Evolutionary conservation across 1,140 invertebrate genomes (phyloP), one percentile per base, ranked within the genome.

Genomic region (Drosophila mayri): DNA sequence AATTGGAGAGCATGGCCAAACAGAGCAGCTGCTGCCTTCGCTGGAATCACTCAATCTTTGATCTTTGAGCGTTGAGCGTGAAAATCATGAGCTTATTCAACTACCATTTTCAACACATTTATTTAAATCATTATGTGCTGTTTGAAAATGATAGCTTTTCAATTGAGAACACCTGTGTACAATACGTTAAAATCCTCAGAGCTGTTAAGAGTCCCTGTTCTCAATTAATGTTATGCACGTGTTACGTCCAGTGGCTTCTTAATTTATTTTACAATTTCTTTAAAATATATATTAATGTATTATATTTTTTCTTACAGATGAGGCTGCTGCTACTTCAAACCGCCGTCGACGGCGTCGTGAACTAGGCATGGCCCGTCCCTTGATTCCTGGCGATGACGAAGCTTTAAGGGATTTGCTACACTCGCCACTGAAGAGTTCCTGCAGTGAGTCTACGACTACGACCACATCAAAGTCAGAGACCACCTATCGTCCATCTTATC

Each of bases 341-440:
- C 88, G 93, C 46, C 78, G 93, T 10, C 86, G 93, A 20, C 86
- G 93, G 18, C 90, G 93, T 60, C 93, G 93, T 16, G 93, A 92
- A 50, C 57, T 92, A 59, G 91, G 91, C 30, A 80, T 92, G 90
- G 79, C 90, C 1, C 84, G 91, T 64, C 71, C 85, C 2, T 28
- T 93, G 61, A 84, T 94, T 47, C 93, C 93, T 0, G 84, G 86
- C 18, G 93, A 94, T 66, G 90, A 93, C 71, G 76, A 79, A 2
- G 73, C 84, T 0, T 20, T 92, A 18, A 79, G 85, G n/a, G 87
- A 92, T 38, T 30, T 92, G 35, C 52, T 92, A 3, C 71, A 76
- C 8, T 88, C 81, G 12, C 86, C 90, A 4, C 58, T 71, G 28
- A 87, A 81, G 49, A 79, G 81, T 54, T 90, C 85, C 40, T 90